Evolutionary conservation across 2,797 vertebrate genomes (phyloP).

Genomic region (Hemitrygon akajei): DNA sequence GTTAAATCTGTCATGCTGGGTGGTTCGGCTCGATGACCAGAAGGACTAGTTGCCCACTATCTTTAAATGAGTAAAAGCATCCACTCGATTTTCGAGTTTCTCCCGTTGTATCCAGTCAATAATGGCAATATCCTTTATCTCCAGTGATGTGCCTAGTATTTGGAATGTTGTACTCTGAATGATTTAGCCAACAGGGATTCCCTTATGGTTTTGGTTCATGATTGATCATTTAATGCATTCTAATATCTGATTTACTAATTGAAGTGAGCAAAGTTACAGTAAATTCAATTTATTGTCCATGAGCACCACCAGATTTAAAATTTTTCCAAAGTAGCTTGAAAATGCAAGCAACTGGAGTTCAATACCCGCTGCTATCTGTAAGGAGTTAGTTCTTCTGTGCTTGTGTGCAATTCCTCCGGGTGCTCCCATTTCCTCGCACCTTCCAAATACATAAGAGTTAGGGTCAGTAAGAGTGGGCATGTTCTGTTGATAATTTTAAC

Average conservation of each 20-base stretch:
- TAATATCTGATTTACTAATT: not conserved
- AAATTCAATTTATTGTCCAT: not conserved
- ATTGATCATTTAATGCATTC: not conserved
- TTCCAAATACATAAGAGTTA: too few species aligned
- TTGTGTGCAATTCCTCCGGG: too few species aligned
- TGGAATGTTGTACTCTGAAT: not conserved
- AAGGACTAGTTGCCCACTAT: too few species aligned
- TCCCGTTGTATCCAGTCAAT: not conserved
- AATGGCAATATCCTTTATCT: not conserved
- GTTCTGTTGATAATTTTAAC: too few species aligned
- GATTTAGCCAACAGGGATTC: not conserved
- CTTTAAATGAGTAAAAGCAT: not conserved
- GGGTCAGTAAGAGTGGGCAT: too few species aligned
- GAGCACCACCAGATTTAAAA: not conserved
- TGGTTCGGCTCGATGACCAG: too few species aligned
- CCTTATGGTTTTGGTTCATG: not conserved
- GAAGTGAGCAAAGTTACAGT: not conserved
- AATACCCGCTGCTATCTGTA: too few species aligned
- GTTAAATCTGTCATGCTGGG: too few species aligned
- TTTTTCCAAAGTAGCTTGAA: too few species aligned
- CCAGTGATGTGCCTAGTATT: not conserved
- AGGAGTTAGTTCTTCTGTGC: too few species aligned
- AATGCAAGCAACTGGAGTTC: too few species aligned
- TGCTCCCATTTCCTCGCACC: too few species aligned
- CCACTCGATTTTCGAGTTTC: not conserved